Conservation (phyloP, 2,888 invertebrate species). For the Tenthredo distinguenda region DNA sequence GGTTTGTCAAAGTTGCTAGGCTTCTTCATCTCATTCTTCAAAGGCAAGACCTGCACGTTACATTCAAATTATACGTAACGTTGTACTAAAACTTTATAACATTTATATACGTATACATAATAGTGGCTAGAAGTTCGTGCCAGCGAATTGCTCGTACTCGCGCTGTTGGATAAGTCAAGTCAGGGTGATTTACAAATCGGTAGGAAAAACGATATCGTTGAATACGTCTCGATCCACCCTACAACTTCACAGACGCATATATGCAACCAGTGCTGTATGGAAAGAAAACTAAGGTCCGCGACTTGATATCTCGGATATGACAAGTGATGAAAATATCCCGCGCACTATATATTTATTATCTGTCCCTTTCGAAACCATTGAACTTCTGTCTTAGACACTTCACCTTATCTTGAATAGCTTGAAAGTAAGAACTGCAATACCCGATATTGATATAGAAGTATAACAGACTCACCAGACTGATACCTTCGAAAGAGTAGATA, state of each 20-base stretch:
- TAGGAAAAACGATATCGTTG: background rate
- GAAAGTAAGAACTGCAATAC: background rate
- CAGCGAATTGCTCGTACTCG: background rate
- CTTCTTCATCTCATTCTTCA: constrained; percentile 94
- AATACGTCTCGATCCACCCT: background rate
- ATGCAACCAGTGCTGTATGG: background rate
- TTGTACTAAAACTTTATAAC: background rate
- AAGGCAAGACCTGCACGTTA: constrained; percentile 88
- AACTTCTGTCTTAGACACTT: background rate
- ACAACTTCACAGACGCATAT: background rate
- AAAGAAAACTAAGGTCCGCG: background rate
- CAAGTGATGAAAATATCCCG: background rate
- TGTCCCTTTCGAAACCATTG: background rate
- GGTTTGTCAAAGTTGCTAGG: constrained; percentile 89
- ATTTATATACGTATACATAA: constrained; percentile 44
- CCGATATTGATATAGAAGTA: background rate
- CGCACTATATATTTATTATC: background rate
- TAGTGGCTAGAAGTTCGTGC: background rate
- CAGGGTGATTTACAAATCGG: background rate
- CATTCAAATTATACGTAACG: constrained; percentile 53
- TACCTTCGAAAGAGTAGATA: constrained; percentile 98
- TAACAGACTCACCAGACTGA: constrained; percentile 86
- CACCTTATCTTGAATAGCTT: background rate
- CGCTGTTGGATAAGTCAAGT: background rate
- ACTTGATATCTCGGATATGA: background rate